phyloP scores from a whole-genome alignment of 2,888 invertebrate species.

The Trissonchulus latispiculum region DNA sequence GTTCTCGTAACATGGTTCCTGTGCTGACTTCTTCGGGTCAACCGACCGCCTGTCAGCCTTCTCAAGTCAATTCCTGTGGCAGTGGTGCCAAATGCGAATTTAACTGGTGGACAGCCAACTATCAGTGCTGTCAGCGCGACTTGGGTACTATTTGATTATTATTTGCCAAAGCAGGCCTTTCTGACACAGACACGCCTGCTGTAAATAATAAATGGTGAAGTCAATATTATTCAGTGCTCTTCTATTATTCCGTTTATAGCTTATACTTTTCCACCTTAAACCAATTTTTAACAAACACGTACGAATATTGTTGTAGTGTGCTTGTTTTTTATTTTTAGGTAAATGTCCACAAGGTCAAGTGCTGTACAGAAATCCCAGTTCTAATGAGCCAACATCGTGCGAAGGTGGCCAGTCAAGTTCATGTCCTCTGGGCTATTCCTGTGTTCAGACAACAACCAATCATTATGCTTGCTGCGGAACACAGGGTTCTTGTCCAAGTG shows the following conservation, averaged over 20 bases:
- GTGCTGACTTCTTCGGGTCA: background rate
- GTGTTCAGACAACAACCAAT: slow-evolving; percentile 1
- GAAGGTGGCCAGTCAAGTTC: background rate
- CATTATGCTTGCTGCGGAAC: slow-evolving; percentile 21
- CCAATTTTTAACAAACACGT: too few relatives aligned
- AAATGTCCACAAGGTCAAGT: slow-evolving; percentile 12
- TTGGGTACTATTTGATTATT: slow-evolving; percentile 23
- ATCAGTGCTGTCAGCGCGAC: slow-evolving; percentile 32
- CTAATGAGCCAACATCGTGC: background rate
- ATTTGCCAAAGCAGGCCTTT: too few relatives aligned
- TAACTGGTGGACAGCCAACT: slow-evolving; percentile 34
- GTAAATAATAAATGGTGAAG: too few relatives aligned
- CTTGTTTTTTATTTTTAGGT: too few relatives aligned
- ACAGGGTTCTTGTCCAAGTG: slow-evolving; percentile 9
- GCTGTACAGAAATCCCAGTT: slow-evolving; percentile 2
- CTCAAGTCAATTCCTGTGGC: slow-evolving; percentile 25
- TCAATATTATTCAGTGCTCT: too few relatives aligned
- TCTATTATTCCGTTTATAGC: too few relatives aligned
- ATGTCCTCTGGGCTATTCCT: slow-evolving; percentile 9
- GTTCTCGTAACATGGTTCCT: slow-evolving; percentile 25
- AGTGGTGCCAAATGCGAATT: slow-evolving; percentile 29
- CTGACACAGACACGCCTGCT: too few relatives aligned
- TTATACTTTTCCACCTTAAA: too few relatives aligned
- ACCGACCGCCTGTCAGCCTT: background rate
- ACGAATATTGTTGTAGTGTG: too few relatives aligned